Conservation (phyloP, 2,888 invertebrate species). For the Dyspetes luteomarginatus region DNA sequence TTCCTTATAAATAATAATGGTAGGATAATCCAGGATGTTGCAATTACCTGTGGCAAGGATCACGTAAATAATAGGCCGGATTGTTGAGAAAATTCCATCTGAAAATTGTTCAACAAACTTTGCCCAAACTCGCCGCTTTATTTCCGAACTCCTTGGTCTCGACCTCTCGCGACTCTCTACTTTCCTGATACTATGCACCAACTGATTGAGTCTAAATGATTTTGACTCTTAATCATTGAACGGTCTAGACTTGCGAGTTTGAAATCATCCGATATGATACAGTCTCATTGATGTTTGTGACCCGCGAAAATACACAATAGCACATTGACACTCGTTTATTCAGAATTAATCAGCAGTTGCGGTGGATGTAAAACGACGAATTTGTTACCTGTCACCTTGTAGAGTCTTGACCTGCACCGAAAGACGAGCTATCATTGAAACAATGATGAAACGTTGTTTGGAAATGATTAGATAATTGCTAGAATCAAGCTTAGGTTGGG, state of each 20-base stretch:
- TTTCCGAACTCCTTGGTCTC: conserved; percentile 67
- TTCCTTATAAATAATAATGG: no score
- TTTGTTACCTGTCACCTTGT: conserved; percentile 12
- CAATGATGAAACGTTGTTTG: neutral
- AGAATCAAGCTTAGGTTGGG: no score
- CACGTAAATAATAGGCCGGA: neutral
- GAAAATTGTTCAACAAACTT: conserved; percentile 18
- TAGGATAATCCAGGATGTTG: no score
- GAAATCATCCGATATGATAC: conserved; percentile 47
- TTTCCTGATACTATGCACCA: conserved; percentile 76
- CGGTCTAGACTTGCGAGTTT: conserved; percentile 50
- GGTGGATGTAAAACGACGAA: neutral
- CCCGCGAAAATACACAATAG: neutral
- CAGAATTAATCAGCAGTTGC: neutral
- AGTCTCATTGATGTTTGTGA: neutral
- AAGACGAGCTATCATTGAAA: no score
- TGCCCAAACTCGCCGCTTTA: conserved; percentile 39
- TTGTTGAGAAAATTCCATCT: neutral
- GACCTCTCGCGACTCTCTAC: conserved; percentile 70
- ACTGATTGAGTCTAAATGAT: conserved; percentile 80
- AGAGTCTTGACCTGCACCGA: neutral
- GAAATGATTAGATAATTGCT: no score
- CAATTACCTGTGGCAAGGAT: neutral
- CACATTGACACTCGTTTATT: neutral
- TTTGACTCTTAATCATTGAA: conserved; percentile 78